Evolutionary conservation across 92 coral and sea anemone species (phyloP).

Genomic region (Parazoanthus atlanticus): DNA sequence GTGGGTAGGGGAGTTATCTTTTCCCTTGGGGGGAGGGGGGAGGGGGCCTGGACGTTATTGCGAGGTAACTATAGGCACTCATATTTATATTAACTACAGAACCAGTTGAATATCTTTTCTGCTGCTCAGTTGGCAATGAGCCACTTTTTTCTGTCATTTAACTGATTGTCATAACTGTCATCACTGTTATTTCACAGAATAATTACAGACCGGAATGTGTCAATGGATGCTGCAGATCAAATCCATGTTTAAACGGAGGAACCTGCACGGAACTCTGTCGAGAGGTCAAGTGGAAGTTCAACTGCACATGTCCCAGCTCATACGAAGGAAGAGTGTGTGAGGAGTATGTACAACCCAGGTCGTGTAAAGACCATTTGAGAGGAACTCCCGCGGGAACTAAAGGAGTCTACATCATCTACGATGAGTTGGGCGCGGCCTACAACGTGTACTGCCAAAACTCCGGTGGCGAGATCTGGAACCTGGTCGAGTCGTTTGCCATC

Average conservation of each 20-base stretch:
- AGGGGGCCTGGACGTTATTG: too few relatives aligned
- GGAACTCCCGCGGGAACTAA: neutral
- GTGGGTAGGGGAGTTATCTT: too few relatives aligned
- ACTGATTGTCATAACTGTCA: too few relatives aligned
- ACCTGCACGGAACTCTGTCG: conserved; percentile 37
- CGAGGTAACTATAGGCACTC: too few relatives aligned
- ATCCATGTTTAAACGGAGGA: conserved; percentile 42
- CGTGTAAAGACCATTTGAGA: conserved; percentile 14
- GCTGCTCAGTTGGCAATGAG: too few relatives aligned
- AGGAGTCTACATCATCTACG: conserved; percentile 26
- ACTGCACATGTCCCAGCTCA: conserved; percentile 24
- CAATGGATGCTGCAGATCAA: conserved; percentile 46
- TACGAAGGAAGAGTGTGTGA: conserved; percentile 36
- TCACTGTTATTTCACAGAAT: neutral
- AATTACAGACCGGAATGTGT: neutral
- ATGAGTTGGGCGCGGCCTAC: neutral
- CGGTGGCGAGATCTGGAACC: conserved; percentile 32
- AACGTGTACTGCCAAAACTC: conserved; percentile 41
- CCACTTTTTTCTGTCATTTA: too few relatives aligned
- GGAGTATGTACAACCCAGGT: neutral
- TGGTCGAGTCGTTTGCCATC: conserved; percentile 44
- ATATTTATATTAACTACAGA: too few relatives aligned
- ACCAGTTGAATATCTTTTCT: too few relatives aligned
- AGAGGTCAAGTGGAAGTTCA: conserved; percentile 29
- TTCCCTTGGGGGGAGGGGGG: too few relatives aligned